Conservation (phyloP, 2,888 invertebrate genomes). For the Parnassius smintheus region DNA sequence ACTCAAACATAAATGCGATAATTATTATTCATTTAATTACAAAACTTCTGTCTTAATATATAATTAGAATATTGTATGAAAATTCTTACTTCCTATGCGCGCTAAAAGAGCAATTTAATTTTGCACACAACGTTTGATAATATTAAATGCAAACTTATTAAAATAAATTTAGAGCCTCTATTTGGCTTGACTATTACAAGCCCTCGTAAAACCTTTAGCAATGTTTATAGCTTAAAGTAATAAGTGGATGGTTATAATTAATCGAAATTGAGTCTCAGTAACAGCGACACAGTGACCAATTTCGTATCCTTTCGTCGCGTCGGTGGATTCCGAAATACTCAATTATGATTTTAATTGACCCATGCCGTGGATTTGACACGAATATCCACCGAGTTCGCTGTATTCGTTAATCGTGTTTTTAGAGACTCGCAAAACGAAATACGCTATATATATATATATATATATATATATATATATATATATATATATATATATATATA, state of each 20-base stretch:
- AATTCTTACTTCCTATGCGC: too few species aligned
- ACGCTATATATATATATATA: too few species aligned
- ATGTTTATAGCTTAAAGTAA: constrained; percentile 1
- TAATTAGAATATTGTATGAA: too few species aligned
- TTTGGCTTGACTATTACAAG: constrained; percentile 22
- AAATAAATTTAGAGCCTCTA: constrained; percentile 22
- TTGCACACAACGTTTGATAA: background rate
- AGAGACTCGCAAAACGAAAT: constrained; percentile 18
- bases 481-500: too few species aligned
- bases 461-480: too few species aligned
- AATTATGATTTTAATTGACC: constrained; percentile 74
- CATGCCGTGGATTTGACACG: constrained; percentile 62
- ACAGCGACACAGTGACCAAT: constrained; percentile 34
- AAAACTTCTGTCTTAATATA: too few species aligned
- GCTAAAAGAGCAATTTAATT: background rate
- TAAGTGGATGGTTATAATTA: constrained; percentile 32
- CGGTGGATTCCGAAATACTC: constrained; percentile 50
- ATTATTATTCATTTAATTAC: too few species aligned
- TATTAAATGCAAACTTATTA: constrained; percentile 21
- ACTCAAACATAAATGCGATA: too few species aligned
- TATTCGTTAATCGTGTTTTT: constrained; percentile 39
- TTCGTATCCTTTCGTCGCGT: constrained; percentile 29
- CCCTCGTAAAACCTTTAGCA: constrained; percentile 20
- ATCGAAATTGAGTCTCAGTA: constrained; percentile 35
- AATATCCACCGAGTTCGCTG: constrained; percentile 42